Percentiles rank a stretch among this genome's conserved stretches.
These are phyloP conservation scores for Cheirogaleus medius DNA, from an alignment of 2,113 vertebrate genomes.

Conservation along the genomic window DNA sequence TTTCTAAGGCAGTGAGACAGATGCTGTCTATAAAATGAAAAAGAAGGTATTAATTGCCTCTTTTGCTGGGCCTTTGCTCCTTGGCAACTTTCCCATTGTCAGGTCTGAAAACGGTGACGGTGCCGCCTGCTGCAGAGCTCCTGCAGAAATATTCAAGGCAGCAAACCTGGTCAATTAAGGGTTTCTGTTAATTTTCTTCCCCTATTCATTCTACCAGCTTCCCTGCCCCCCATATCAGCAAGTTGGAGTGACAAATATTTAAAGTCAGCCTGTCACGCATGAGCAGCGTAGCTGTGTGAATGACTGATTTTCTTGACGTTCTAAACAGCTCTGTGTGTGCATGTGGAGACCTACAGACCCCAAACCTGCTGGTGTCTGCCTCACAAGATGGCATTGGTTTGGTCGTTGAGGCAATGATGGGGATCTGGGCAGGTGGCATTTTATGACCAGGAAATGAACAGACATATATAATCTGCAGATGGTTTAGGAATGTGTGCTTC, in stretches of 20 bases:
- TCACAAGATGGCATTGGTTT: not conserved
- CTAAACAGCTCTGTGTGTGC: not conserved
- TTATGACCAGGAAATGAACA: constrained; percentile 18
- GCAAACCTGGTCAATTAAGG: constrained; percentile 36
- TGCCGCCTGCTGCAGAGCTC: not conserved
- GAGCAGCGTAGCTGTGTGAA: not conserved
- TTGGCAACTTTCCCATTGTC: not conserved
- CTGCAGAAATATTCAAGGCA: not conserved
- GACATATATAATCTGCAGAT: not conserved
- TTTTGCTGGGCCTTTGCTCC: not conserved
- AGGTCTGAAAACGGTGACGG: not conserved
- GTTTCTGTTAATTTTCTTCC: constrained; percentile 24
- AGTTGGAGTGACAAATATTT: constrained; percentile 54
- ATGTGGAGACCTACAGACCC: not conserved
- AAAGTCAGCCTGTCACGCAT: constrained; percentile 23
- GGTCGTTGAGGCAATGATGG: not conserved
- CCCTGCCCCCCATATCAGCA: not conserved
- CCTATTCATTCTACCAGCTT: not conserved
- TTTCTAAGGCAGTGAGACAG: constrained; percentile 8
- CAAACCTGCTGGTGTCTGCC: not conserved
- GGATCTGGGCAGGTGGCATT: constrained; percentile 19
- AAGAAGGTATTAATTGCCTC: not conserved
- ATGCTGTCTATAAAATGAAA: not conserved
- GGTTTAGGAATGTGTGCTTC: not conserved
- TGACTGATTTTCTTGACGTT: constrained; percentile 48